Evolutionary conservation across 2,888 invertebrate species (phyloP).

Genomic region (Drosophila kuntzei): DNA sequence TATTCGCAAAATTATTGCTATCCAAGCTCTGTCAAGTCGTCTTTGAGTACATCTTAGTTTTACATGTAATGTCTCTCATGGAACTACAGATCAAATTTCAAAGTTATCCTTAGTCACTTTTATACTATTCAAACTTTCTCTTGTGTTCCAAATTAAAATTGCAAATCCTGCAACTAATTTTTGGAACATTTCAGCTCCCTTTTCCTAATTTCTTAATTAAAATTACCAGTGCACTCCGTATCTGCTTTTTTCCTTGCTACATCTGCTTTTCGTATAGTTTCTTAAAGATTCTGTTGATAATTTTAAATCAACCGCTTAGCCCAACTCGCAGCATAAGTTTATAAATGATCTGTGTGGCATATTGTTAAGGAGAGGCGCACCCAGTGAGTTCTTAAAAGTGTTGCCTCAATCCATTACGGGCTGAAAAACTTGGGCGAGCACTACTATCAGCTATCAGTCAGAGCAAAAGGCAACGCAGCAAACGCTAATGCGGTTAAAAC

Average conservation of each 20-base stretch:
- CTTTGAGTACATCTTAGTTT: no score
- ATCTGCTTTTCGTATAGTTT: neutral
- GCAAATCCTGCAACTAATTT: no score
- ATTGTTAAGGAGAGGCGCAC: neutral
- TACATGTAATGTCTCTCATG: no score
- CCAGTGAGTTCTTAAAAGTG: neutral
- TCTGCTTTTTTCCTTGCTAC: neutral
- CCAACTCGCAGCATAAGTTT: constrained; percentile 1
- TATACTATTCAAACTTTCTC: no score
- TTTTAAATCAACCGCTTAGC: neutral
- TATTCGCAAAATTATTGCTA: no score
- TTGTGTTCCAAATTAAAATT: neutral
- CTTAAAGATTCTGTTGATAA: neutral
- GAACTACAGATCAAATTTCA: no score
- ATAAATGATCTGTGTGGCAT: neutral
- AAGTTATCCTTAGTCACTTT: no score
- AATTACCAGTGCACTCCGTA: neutral
- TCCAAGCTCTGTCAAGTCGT: no score
- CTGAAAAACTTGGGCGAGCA: constrained; percentile 13
- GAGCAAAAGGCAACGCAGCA: neutral
- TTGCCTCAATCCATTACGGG: constrained; percentile 12
- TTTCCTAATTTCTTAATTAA: neutral
- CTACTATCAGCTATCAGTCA: constrained; percentile 6
- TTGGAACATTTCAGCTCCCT: neutral
- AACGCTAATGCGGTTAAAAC: constrained; percentile 29